Base-by-base conservation (phyloP, 2,113 vertebrate species). In the Neolamprologus falcicula region DNA sequence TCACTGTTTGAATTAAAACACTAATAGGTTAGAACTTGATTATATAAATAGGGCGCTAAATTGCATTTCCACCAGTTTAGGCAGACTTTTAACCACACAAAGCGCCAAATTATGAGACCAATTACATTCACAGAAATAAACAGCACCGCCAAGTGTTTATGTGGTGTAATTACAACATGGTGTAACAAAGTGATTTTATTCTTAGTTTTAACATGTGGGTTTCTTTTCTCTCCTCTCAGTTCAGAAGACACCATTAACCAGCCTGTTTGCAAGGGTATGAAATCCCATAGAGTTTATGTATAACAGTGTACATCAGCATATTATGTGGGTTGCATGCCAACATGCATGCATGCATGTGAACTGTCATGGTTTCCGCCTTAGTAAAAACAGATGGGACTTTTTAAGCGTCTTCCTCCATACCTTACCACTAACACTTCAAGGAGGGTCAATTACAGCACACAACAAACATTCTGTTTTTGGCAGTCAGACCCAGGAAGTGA, bases 401-500 rank as follows among this genome's bases (percentile, higher is more conserved):
- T 90, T 86, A 50, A 89, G 91, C 59, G 12, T 94, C 91, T 81
- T 92, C 90, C 88, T 93, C 91, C 91, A 93, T 93, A 94, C 94
- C 92, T 94, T 96, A 94, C 89, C 93, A 90, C 93, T 89, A 95
- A 95, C 93, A 95, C 94, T 96, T 95, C 90, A 95, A 92, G 95
- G 95, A 96, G 92, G 93, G 89, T 96, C 94, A 95, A 96, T 96
- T 97, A 96, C 94, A 94, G 88, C 94, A 96, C 88, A 82, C 94
- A 94, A 92, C 94, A 97, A 97, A 96, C 96, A 96, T 96, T 94
- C 95, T 93, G 94, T 94, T 95, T 96, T 95, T 95, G 96, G 96
- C 94, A 95, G 86, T 63, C 68, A 76, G 87, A 91, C 86, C 84
- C 90, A 94, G 92, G 91, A 96, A 94, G 94, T 94, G 91, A 92